These are phyloP conservation scores for Aegithalos caudatus DNA, from an alignment of 2,113 vertebrate genomes.

Conservation along the genomic window DNA sequence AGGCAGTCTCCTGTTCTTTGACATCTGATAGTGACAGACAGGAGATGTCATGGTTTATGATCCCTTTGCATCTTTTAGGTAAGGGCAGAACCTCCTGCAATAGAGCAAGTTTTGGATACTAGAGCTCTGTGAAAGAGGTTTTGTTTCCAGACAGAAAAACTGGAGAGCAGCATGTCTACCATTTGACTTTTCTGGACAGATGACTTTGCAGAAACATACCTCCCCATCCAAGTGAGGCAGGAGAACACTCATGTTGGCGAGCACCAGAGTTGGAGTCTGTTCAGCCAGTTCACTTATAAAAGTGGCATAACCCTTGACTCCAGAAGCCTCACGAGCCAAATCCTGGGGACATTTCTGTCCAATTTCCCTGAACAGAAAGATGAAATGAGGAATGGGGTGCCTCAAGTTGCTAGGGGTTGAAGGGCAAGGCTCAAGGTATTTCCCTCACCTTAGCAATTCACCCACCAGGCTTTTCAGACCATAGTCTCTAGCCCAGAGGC, in stretches of 20 bases:
- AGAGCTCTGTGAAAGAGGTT: neutral
- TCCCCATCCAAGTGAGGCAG: constrained; percentile 89
- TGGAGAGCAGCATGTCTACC: neutral
- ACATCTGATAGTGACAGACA: neutral
- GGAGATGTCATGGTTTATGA: neutral
- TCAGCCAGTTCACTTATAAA: constrained; percentile 87
- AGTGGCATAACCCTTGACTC: constrained; percentile 81
- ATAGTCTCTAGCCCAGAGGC: constrained; percentile 87
- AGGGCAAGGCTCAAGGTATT: neutral
- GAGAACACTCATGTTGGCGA: constrained; percentile 89
- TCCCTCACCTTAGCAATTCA: constrained; percentile 87
- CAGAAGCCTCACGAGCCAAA: constrained; percentile 80
- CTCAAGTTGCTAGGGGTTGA: neutral
- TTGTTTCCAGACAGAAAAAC: neutral
- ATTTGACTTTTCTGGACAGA: neutral
- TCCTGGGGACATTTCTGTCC: constrained; percentile 89
- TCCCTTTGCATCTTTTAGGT: neutral
- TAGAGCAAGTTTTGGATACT: neutral
- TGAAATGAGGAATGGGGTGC: neutral
- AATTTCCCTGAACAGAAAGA: constrained; percentile 81
- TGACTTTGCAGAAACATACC: constrained; percentile 54
- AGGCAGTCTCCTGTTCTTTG: neutral
- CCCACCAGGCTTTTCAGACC: constrained; percentile 88
- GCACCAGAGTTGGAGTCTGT: constrained; percentile 79
- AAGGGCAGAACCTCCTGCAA: neutral